phyloP scores from a whole-genome alignment of 2,113 vertebrate genomes.

The Anarrhichthys ocellatus region DNA sequence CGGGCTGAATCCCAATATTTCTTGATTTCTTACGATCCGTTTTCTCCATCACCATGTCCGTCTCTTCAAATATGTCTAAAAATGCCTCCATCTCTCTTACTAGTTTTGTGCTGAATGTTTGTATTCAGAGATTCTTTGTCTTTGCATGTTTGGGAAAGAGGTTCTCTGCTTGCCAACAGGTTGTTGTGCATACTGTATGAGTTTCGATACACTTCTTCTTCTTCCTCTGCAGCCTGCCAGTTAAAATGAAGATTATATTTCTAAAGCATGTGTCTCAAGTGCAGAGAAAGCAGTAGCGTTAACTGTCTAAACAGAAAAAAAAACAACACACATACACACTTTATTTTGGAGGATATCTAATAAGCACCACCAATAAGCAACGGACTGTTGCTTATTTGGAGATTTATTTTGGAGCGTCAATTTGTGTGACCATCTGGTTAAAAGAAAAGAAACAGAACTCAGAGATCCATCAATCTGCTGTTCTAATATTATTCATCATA shows the following conservation, averaged over 20 bases:
- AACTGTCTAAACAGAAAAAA: background rate
- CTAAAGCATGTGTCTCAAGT: conserved; percentile 28
- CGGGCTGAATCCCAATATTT: conserved; percentile 64
- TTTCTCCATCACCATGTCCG: conserved; percentile 38
- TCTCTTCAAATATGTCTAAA: conserved; percentile 51
- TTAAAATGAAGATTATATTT: conserved; percentile 55
- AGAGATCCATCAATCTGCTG: conserved; percentile 31
- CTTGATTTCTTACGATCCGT: conserved; percentile 42
- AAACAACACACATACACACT: background rate
- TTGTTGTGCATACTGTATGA: conserved; percentile 20
- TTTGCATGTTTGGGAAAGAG: background rate
- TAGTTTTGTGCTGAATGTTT: conserved; percentile 29
- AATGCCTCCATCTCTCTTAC: conserved; percentile 24
- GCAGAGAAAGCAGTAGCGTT: conserved; percentile 1
- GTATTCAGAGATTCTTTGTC: background rate
- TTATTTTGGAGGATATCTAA: conserved; percentile 1
- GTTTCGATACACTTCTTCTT: conserved; percentile 8
- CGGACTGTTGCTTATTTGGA: conserved; percentile 26
- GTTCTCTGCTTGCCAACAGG: conserved; percentile 38
- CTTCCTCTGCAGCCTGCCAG: conserved; percentile 7
- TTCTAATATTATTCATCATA: conserved; percentile 20
- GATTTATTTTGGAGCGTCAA: conserved; percentile 26
- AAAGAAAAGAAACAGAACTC: conserved; percentile 29
- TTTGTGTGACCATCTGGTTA: conserved; percentile 65
- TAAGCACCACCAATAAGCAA: background rate